phyloP scores from a whole-genome alignment of 2,888 invertebrate genomes.

The Lingula anatina region DNA sequence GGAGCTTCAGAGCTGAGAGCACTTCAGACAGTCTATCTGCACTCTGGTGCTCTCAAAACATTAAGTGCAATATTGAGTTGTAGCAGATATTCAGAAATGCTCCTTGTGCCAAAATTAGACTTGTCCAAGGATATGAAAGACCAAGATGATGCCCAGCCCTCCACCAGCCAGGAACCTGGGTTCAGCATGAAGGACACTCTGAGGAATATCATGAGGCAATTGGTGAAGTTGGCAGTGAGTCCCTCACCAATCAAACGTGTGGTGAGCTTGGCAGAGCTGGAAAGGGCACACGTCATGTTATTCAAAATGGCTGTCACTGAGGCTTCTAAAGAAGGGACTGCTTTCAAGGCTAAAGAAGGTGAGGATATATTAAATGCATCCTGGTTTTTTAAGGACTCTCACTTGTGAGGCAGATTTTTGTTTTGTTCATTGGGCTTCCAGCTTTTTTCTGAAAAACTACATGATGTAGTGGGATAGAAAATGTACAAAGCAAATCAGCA shows the following conservation, averaged over 20 bases:
- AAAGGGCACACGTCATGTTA: slow-evolving; percentile 45
- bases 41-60: slow-evolving; percentile 59
- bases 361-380: no score
- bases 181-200: slow-evolving; percentile 10
- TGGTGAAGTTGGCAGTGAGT: slow-evolving; percentile 41
- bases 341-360: slow-evolving; percentile 46
- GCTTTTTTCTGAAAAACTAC: no score
- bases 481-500: no score
- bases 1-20: slow-evolving; percentile 50
- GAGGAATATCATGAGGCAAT: slow-evolving; percentile 39
- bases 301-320: slow-evolving; percentile 41
- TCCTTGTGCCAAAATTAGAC: slow-evolving; percentile 55
- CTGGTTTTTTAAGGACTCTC: no score
- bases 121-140: slow-evolving; percentile 10
- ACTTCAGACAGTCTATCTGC: slow-evolving; percentile 56
- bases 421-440: no score
- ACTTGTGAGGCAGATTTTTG: no score
- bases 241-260: slow-evolving; percentile 38
- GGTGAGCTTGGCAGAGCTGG: slow-evolving; percentile 44
- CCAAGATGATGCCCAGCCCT: background rate
- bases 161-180: background rate
- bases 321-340: slow-evolving; percentile 49
- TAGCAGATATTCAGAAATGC: slow-evolving; percentile 58
- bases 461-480: no score
- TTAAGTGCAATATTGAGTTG: slow-evolving; percentile 57